These are phyloP conservation scores for Scomberomorus guttatus DNA, from an alignment of 2,797 vertebrate species.

Conservation along the genomic window DNA sequence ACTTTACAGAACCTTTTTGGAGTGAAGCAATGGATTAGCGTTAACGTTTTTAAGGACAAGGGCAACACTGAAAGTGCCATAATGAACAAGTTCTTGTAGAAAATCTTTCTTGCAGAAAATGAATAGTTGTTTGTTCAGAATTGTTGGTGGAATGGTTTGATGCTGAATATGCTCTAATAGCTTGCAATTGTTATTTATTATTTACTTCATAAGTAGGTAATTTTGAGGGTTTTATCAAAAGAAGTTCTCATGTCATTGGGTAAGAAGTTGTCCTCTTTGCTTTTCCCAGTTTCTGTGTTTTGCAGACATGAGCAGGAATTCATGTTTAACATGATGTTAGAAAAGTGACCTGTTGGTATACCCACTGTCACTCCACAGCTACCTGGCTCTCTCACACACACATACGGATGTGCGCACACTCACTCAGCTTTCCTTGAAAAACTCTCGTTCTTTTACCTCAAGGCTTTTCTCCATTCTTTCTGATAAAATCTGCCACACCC, in stretches of 20 bases:
- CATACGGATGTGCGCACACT: not conserved
- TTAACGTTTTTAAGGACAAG: constrained; percentile 36
- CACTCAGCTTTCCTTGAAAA: constrained; percentile 36
- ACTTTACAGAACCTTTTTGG: constrained; percentile 17
- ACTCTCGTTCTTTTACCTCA: constrained; percentile 27
- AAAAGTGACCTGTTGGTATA: constrained; percentile 31
- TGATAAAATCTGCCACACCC: constrained; percentile 32
- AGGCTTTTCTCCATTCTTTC: constrained; percentile 25
- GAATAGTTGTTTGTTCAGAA: not conserved
- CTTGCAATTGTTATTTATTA: too few relatives aligned
- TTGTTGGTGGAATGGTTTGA: not conserved
- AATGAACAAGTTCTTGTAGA: not conserved
- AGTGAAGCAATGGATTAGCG: constrained; percentile 24
- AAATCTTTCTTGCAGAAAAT: constrained; percentile 9
- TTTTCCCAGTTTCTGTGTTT: constrained; percentile 20
- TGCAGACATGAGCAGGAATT: constrained; percentile 33
- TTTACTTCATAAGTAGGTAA: not conserved
- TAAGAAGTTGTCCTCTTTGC: constrained; percentile 10
- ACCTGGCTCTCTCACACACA: constrained; percentile 20
- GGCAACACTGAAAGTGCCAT: not conserved
- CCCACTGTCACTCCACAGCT: constrained; percentile 33
- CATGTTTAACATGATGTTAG: constrained; percentile 36
- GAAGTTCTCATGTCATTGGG: not conserved
- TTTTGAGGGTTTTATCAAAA: not conserved
- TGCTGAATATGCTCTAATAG: not conserved